Evolutionary conservation across 2,113 vertebrate genomes (phyloP), one percentile per base, ranked within the genome.

Genomic region (Cyprichromis sp.): DNA sequence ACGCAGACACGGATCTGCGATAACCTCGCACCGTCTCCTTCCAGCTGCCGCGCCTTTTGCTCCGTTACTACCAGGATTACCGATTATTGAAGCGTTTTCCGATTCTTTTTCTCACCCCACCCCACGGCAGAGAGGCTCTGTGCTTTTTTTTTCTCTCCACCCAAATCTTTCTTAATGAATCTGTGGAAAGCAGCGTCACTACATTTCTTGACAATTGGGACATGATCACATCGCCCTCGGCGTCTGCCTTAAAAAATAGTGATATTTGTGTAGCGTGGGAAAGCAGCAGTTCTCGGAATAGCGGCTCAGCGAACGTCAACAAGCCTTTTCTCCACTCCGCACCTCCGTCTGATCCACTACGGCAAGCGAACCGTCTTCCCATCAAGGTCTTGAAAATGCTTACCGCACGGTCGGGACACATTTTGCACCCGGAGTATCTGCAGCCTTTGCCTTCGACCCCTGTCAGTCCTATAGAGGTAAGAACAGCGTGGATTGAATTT

Each of bases 341-440:
- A 87, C 98, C 98, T 88, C 98, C 99, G 86, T 97, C 96, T 91
- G 97, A 99, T 93, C 99, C 98, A 93, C 95, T 97, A 95, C 98
- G 99, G 93, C 99, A 99, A 98, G 98, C 99, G 26, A 98, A 97
- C 87, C 96, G 99, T 94, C 97, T 99, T 91, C 99, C 98, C 89
- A 99, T 99, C 96, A 99, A 99, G 97, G 97, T 99, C 95, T 92
- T 99, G 96, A 99, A 99, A 97, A 99, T 99, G 99, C 98, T 99
- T 83, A 99, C 98, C 78, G 98, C 98, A 93, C 97, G 99, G 91
- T 98, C 98, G 92, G 99, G 98, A 96, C 99, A 99, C 97, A 99
- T 99, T 97, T 96, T 99, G 96, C 99, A 99, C 95, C 98, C 99
- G 83, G 98, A 99, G 90, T 99, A 99, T 90, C 97, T 99, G 88